A percentile compares a stretch with the other conserved stretches of the same genome.
Evolutionary conservation across 2,797 vertebrate genomes (phyloP).

Genomic region (Fringilla coelebs): DNA sequence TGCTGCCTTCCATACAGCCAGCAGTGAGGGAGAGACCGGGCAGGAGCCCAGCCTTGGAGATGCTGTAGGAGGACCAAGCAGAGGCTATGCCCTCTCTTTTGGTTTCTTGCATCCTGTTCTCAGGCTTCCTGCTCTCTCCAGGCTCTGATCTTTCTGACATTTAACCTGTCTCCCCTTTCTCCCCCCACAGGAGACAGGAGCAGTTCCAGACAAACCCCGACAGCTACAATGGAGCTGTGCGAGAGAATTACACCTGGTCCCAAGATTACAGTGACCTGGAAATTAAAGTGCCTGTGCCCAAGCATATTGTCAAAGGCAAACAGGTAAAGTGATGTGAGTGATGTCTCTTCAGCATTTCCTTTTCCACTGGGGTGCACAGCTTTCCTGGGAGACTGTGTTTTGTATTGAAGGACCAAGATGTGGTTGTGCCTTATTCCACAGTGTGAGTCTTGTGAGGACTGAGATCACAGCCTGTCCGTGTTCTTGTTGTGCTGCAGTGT

Average conservation of each 20-base stretch:
- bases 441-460: not conserved
- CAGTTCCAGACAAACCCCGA: slow-evolving; percentile 85
- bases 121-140: not conserved
- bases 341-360: not conserved
- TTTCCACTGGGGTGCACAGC: not conserved
- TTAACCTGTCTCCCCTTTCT: not conserved
- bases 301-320: slow-evolving; percentile 85
- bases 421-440: not conserved
- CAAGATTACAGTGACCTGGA: slow-evolving; percentile 96
- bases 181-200: slow-evolving; percentile 75
- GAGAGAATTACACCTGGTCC: slow-evolving; percentile 94
- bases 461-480: not conserved
- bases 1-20: not conserved
- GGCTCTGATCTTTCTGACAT: not conserved
- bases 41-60: not conserved
- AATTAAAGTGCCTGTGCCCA: slow-evolving; percentile 87
- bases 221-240: slow-evolving; percentile 93
- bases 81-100: not conserved
- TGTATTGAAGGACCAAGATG: not conserved
- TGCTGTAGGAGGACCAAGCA: not conserved
- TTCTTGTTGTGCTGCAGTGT: not conserved
- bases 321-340: slow-evolving; percentile 79
- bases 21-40: not conserved
- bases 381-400: not conserved
- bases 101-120: not conserved